Percentiles rank a stretch among this genome's conserved stretches.
Evolutionary conservation across 2,113 vertebrate species (phyloP).

Genomic region (Agapornis roseicollis): DNA sequence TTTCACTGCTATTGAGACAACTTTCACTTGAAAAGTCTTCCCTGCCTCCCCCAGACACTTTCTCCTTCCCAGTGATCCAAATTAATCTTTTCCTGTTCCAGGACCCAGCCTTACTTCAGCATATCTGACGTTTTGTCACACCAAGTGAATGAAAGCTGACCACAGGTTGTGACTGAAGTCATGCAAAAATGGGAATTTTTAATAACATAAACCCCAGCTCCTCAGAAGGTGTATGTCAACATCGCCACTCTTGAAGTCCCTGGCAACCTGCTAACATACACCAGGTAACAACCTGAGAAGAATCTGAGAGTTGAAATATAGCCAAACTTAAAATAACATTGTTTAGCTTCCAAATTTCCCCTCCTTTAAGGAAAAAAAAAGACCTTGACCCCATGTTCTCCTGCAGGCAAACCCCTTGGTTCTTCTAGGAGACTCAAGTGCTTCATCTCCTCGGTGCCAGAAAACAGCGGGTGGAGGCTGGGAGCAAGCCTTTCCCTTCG

Average conservation of each 20-base stretch:
- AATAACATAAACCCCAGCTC: neutral
- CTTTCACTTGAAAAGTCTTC: neutral
- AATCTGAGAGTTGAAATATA: neutral
- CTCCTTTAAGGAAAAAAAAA: neutral
- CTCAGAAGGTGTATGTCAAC: neutral
- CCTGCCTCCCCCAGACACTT: neutral
- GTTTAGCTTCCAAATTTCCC: neutral
- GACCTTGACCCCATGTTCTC: neutral
- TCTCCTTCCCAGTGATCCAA: neutral
- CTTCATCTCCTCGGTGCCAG: neutral
- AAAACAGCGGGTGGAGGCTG: neutral
- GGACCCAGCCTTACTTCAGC: neutral
- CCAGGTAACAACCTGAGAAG: conserved; percentile 7
- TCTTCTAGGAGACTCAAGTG: neutral
- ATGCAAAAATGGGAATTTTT: neutral
- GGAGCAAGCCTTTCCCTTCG: neutral
- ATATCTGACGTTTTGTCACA: neutral
- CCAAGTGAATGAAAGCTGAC: neutral
- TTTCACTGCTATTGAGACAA: neutral
- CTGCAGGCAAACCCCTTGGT: neutral
- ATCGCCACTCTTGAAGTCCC: neutral
- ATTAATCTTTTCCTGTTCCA: neutral
- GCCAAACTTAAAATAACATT: neutral
- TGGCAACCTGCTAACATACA: neutral
- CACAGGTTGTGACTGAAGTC: neutral